Base-by-base conservation (phyloP, 2,888 invertebrate species). In the Heliconius sara region DNA sequence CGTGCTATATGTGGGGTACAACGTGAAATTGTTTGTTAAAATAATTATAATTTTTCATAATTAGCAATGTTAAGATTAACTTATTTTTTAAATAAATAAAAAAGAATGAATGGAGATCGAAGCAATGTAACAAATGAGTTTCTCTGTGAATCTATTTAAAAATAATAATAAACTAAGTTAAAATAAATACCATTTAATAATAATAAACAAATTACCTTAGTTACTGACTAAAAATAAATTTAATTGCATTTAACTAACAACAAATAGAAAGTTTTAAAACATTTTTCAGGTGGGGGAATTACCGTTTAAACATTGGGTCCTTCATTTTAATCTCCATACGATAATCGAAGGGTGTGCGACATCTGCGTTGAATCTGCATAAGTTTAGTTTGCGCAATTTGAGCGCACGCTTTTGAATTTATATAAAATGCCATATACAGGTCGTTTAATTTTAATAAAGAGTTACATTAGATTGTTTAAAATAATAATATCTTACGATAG, bases 281-380 rank as follows among this genome's bases (percentile, higher is more conserved):
- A 43, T 52, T 57, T 19, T 27, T 72, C 78, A 78, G 89, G 89
- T 90, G 87, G 79, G 84, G 77, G 83, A 87, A 87, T 89, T 88
- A 87, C 84, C 85, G 87, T 76, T 85, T 86, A 87, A 87, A 87
- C 87, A 85, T 85, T 81, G 87, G 89, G 87, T 89, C 87, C 83
- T 87, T 89, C 89, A 87, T 87, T 85, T 89, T 91, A 90, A 94
- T 94, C 92, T 93, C 91, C 94, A 94, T 93, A 91, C 93, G 92
- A 93, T 94, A 93, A 94, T 91, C 90, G 89, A 85, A 85, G 85
- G 88, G 89, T 86, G 87, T 87, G 89, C 89, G 93, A 91, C 95
- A 94, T 94, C 95, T 95, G 94, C 89, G 90, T 85, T 84, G 86
- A 86, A 92, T 92, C 91, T 93, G 91, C 93, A 94, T 92, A 92